Evolutionary conservation across 2,888 invertebrate species (phyloP).

Genomic region (Diadegma fenestrale): DNA sequence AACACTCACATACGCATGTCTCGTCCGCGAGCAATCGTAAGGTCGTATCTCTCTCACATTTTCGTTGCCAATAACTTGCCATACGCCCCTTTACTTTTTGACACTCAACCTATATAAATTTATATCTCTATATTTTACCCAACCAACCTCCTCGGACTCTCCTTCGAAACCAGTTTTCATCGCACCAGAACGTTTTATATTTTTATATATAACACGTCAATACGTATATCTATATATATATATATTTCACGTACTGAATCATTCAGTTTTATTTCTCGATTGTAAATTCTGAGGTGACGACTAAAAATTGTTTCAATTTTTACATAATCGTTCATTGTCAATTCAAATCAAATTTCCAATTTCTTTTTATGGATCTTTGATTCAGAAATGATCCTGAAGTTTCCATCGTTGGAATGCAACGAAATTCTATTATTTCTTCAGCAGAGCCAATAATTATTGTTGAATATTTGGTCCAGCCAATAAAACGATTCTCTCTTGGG

Average conservation of each 20-base stretch:
- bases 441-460: too few relatives aligned
- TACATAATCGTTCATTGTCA: background rate
- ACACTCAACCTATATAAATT: background rate
- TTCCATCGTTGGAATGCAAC: too few relatives aligned
- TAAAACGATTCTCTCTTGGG: too few relatives aligned
- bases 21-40: background rate
- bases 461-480: too few relatives aligned
- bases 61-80: background rate
- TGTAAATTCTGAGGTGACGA: background rate
- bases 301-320: background rate
- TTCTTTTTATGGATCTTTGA: too few relatives aligned
- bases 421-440: too few relatives aligned
- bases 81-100: slow-evolving; percentile 3
- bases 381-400: too few relatives aligned
- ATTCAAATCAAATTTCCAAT: background rate
- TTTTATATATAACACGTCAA: slow-evolving; percentile 1
- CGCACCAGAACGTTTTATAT: slow-evolving; percentile 24
- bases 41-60: slow-evolving; percentile 10
- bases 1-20: slow-evolving; percentile 6
- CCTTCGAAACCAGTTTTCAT: slow-evolving; percentile 66
- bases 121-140: slow-evolving; percentile 19
- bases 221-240: slow-evolving; percentile 17
- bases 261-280: background rate
- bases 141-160: slow-evolving; percentile 47
- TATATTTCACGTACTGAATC: background rate